These are phyloP conservation scores for Therioaphis trifolii DNA, from an alignment of 2,888 invertebrate genomes.

Conservation along the genomic window DNA sequence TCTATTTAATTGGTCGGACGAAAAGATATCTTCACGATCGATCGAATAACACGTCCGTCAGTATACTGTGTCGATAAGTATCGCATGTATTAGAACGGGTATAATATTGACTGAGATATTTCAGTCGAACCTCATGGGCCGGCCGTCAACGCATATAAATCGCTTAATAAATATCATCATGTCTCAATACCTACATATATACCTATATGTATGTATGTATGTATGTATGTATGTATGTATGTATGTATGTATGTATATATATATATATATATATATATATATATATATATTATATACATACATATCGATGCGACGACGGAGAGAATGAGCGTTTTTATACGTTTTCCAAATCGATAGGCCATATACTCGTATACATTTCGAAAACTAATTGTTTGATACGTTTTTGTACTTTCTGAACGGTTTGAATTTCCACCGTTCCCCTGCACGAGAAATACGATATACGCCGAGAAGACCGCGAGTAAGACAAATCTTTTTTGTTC, in stretches of 20 bases:
- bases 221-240: too few relatives aligned
- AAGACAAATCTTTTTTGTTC: neutral
- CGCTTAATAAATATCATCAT: too few relatives aligned
- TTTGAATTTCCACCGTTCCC: neutral
- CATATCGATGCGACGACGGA: neutral
- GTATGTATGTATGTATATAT: too few relatives aligned
- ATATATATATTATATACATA: too few relatives aligned
- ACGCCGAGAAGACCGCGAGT: too few relatives aligned
- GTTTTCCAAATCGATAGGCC: slow-evolving; percentile 3
- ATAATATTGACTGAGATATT: neutral
- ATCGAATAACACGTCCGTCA: slow-evolving; percentile 37
- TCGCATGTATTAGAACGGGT: neutral
- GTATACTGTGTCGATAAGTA: slow-evolving; percentile 22
- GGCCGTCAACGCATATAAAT: neutral
- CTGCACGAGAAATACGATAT: neutral
- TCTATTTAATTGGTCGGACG: slow-evolving; percentile 46
- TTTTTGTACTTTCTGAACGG: neutral
- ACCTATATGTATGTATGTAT: too few relatives aligned
- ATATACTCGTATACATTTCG: neutral
- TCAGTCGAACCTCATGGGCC: neutral
- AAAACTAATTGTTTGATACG: slow-evolving; percentile 1
- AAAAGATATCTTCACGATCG: slow-evolving; percentile 32
- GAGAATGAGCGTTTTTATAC: neutral
- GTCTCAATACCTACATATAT: too few relatives aligned
- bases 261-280: too few relatives aligned